Conservation (phyloP, 2,888 invertebrate species). For the Platerodrilus igneus region DNA sequence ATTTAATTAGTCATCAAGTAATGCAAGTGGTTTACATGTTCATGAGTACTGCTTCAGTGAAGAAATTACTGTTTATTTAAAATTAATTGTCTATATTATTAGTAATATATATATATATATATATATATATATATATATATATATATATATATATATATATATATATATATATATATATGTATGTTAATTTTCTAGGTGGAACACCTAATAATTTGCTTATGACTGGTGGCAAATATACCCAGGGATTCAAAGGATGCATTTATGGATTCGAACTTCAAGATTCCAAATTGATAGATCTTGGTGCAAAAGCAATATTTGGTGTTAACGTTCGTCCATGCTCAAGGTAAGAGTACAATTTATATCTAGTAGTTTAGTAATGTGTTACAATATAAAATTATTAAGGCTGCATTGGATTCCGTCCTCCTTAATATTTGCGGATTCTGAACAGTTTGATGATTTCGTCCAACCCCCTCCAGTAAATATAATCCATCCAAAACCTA, state of each 20-base stretch:
- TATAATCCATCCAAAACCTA: slow-evolving; percentile 63
- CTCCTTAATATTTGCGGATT: slow-evolving; percentile 59
- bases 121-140: slow-evolving; percentile 10
- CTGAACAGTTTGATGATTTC: slow-evolving; percentile 61
- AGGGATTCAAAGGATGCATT: slow-evolving; percentile 80
- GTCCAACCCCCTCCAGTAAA: slow-evolving; percentile 66
- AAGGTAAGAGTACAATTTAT: slow-evolving; percentile 65
- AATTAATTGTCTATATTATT: background rate
- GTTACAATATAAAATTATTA: slow-evolving; percentile 7
- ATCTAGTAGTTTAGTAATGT: no score
- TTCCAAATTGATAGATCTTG: slow-evolving; percentile 65
- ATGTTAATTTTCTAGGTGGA: slow-evolving; percentile 59
- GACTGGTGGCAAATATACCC: slow-evolving; percentile 61
- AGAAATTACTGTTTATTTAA: background rate
- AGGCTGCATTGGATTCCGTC: slow-evolving; percentile 62
- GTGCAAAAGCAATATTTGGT: slow-evolving; percentile 67
- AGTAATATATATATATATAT: background rate
- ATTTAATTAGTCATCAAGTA: no score
- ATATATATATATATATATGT: no score
- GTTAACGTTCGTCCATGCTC: slow-evolving; percentile 78
- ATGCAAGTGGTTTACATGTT: no score
- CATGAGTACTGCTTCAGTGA: no score
- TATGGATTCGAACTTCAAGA: slow-evolving; percentile 74
- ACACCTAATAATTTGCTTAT: slow-evolving; percentile 68
- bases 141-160: background rate